phyloP scores from a whole-genome alignment of 2,888 invertebrate species.

The Synergus itoensis region DNA sequence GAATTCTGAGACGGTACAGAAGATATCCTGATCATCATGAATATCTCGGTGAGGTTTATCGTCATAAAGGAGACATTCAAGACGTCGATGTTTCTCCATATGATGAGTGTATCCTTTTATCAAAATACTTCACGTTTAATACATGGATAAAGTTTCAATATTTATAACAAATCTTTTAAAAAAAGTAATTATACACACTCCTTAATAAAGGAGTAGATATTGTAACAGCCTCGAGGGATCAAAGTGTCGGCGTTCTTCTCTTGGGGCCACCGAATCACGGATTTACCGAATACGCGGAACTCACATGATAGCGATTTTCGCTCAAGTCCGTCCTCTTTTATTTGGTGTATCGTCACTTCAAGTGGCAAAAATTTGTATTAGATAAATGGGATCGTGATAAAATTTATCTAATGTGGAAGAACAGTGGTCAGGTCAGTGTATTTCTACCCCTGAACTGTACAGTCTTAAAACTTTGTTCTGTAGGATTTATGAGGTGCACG shows the following conservation, averaged over 20 bases:
- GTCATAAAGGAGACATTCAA: conserved; percentile 77
- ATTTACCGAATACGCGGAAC: conserved; percentile 78
- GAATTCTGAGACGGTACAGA: conserved; percentile 76
- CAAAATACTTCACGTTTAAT: not conserved
- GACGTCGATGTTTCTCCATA: conserved; percentile 79
- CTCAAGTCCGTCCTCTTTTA: conserved; percentile 25
- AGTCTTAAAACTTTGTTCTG: conserved; percentile 12
- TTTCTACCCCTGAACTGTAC: not conserved
- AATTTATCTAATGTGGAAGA: conserved; percentile 24
- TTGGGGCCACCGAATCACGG: conserved; percentile 79
- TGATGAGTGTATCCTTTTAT: conserved; percentile 79
- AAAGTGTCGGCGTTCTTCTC: conserved; percentile 77
- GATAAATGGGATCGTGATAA: conserved; percentile 25
- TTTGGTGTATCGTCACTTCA: conserved; percentile 10
- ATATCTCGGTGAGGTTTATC: conserved; percentile 78
- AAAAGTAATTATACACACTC: conserved; percentile 36
- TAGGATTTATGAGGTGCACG: conserved; percentile 22
- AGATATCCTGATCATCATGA: conserved; percentile 78
- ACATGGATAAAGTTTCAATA: no score
- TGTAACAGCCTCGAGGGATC: conserved; percentile 78
- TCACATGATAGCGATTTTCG: conserved; percentile 72
- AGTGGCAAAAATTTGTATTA: conserved; percentile 31
- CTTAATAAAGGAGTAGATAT: conserved; percentile 69
- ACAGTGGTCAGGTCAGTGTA: conserved; percentile 12
- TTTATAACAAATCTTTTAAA: no score